Evolutionary conservation across 1,140 invertebrate species (phyloP).

Genomic region (Lanistes nyassanus): DNA sequence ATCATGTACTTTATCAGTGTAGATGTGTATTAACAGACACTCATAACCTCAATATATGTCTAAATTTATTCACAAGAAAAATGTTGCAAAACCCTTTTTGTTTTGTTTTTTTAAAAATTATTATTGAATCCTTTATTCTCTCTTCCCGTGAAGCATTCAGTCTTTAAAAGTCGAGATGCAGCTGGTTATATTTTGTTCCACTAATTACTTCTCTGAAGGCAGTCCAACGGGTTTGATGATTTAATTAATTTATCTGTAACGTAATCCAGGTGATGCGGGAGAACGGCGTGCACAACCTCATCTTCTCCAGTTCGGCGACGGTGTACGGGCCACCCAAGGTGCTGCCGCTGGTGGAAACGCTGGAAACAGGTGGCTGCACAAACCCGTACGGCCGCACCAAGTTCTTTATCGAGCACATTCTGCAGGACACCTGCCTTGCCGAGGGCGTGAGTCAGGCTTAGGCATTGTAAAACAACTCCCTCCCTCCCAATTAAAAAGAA

Average conservation of each 20-base stretch:
- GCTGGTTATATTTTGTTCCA: no score
- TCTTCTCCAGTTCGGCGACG: conserved; percentile 95
- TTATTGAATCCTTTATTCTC: no score
- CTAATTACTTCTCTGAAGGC: no score
- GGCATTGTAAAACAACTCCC: background rate
- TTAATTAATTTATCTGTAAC: background rate
- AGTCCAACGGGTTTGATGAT: no score
- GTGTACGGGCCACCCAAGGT: conserved; percentile 88
- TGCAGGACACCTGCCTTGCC: conserved; percentile 73
- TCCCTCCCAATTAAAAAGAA: background rate
- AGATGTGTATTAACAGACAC: no score
- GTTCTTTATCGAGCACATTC: conserved; percentile 95
- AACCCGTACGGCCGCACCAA: conserved; percentile 98
- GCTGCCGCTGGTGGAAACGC: conserved; percentile 86
- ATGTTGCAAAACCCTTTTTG: no score
- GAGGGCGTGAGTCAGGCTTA: conserved; percentile 34
- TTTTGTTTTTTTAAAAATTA: no score
- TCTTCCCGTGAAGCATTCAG: no score
- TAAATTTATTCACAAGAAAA: no score
- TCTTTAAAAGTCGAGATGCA: no score
- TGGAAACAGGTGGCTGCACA: conserved; percentile 85
- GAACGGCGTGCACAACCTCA: conserved; percentile 72
- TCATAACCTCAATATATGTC: no score
- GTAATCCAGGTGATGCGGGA: conserved; percentile 80
- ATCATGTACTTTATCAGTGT: no score